Evolutionary conservation across 2,113 vertebrate genomes (phyloP), one percentile per base, ranked within the genome.

Genomic region (Tenebrosternarchus preto): DNA sequence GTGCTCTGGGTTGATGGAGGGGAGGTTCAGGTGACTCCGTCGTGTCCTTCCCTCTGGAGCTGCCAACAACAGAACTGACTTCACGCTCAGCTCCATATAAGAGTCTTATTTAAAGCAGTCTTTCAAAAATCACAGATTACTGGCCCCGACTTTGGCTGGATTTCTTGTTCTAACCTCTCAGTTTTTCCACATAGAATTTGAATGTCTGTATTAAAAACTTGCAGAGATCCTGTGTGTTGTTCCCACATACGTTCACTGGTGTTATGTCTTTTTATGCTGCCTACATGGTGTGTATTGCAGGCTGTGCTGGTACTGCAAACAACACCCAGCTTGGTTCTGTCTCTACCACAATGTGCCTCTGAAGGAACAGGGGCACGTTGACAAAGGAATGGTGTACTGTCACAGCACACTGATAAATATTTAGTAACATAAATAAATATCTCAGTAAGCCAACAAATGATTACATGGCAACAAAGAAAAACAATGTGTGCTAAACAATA

Each of bases 231-330:
- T 43, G 5, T 59, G 56, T n/a, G 85, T 94, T 68, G 93, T 90
- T 7, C 95, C 95, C 55, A 94, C 39, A 36, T 95, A 59, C n/a
- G 8, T n/a, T 7, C 56, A 96, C 43, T 92, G 94, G 39, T 94
- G 95, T 50, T 94, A 5, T 2, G 39, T 43, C 85, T 17, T 95
- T 91, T 57, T 95, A 91, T 0, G 93, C 88, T 57, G 92, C 88
- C 95, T 96, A 68, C 1, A 39, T 24, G 24, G 1, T 79, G 27
- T 19, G 77, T 46, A 60, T 1, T 80, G 5, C 78, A 25, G 25
- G 56, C 27, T 29, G n/a, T n/a, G n/a, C n/a, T n/a, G n/a, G n/a
- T n/a, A n/a, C n/a, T n/a, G n/a, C n/a, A n/a, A n/a, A 9, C 16
- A 1, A 27, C 39, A 8, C 39, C 39, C 1, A 43, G 39, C 39